phyloP scores from a whole-genome alignment of 2,888 invertebrate species.

The Agrypnus murinus region DNA sequence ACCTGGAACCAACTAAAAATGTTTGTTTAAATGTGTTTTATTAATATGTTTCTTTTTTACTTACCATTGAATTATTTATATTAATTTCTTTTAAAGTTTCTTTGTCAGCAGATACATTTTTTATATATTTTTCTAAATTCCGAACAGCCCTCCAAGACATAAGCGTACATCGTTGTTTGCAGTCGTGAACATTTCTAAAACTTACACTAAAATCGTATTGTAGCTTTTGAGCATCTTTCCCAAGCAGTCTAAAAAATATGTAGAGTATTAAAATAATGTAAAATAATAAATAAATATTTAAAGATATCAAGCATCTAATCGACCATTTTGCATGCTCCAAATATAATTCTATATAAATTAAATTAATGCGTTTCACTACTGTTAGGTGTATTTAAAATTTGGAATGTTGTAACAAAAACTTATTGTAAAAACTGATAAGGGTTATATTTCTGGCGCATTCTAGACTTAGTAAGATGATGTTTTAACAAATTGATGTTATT shows the following conservation, averaged over 20 bases:
- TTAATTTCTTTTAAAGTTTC: constrained; percentile 37
- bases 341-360: too few relatives aligned
- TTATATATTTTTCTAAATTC: constrained; percentile 40
- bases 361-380: too few relatives aligned
- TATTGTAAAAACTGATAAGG: too few relatives aligned
- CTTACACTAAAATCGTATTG: constrained; percentile 46
- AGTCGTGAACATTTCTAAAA: constrained; percentile 27
- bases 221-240: constrained; percentile 49
- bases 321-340: too few relatives aligned
- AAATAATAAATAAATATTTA: too few relatives aligned
- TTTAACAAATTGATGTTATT: too few relatives aligned
- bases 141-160: constrained; percentile 49
- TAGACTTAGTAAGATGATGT: too few relatives aligned
- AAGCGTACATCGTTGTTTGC: constrained; percentile 43
- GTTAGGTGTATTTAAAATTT: too few relatives aligned
- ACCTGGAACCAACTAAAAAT: constrained; percentile 27
- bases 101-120: constrained; percentile 23
- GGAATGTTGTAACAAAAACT: too few relatives aligned
- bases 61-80: constrained; percentile 47
- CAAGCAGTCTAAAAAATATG: constrained; percentile 40
- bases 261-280: neutral
- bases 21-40: neutral
- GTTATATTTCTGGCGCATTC: too few relatives aligned
- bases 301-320: too few relatives aligned
- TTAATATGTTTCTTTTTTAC: neutral